Evolutionary conservation across 2,888 invertebrate genomes (phyloP).

Genomic region (Malachius bipustulatus): DNA sequence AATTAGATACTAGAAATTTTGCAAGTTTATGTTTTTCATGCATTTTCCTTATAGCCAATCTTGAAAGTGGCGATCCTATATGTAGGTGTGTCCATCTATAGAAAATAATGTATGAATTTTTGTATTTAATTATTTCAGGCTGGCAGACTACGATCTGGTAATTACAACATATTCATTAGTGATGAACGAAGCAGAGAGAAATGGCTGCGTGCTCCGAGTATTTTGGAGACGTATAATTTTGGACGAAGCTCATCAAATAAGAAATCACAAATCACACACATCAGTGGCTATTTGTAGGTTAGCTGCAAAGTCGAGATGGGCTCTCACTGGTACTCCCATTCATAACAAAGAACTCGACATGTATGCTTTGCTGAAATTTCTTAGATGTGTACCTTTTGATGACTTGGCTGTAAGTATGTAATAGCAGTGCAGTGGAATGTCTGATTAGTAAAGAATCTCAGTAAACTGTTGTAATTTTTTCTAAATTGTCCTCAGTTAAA

Average conservation of each 20-base stretch:
- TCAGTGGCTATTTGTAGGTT: conserved; percentile 59
- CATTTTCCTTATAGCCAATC: too few species aligned
- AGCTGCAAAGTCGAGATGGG: conserved; percentile 58
- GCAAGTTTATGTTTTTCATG: too few species aligned
- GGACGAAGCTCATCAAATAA: conserved; percentile 88
- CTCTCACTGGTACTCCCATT: conserved; percentile 87
- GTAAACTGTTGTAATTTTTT: too few species aligned
- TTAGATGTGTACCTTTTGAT: conserved; percentile 79
- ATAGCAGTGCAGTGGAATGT: too few species aligned
- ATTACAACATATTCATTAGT: conserved; percentile 80
- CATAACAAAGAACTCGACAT: conserved; percentile 86
- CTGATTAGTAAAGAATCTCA: too few species aligned
- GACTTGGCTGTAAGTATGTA: conserved; percentile 49
- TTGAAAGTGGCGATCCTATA: too few species aligned
- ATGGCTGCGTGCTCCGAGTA: conserved; percentile 53
- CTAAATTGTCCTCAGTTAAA: too few species aligned
- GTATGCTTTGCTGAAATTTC: conserved; percentile 69
- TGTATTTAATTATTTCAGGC: too few species aligned
- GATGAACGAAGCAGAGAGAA: conserved; percentile 45
- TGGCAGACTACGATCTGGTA: conserved; percentile 68
- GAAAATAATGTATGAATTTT: too few species aligned
- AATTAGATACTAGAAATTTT: too few species aligned
- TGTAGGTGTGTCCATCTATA: too few species aligned
- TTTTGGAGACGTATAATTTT: conserved; percentile 79
- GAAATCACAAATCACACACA: conserved; percentile 73